phyloP scores from a whole-genome alignment of 2,797 vertebrate species.

The Tragelaphus oryx region DNA sequence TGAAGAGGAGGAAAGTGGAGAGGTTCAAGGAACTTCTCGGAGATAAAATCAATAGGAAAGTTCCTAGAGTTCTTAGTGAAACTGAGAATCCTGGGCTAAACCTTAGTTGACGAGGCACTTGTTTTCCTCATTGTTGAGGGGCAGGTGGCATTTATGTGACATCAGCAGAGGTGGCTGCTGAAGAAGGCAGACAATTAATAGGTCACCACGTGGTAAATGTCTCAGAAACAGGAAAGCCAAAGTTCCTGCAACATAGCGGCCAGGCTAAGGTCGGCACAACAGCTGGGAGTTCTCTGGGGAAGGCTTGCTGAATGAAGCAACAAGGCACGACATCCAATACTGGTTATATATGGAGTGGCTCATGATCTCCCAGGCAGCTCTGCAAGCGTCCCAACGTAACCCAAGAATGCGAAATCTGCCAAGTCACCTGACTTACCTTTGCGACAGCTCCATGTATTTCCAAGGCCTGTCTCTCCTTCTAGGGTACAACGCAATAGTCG shows the following conservation, averaged over 20 bases:
- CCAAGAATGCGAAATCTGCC: not conserved
- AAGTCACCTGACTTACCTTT: constrained; percentile 39
- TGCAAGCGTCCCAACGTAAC: constrained; percentile 1
- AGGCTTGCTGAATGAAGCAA: constrained; percentile 47
- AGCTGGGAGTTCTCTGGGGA: constrained; percentile 59
- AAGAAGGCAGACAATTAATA: constrained; percentile 36
- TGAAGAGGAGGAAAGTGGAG: not conserved
- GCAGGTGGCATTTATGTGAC: constrained; percentile 51
- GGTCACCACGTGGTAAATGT: not conserved
- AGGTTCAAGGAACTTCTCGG: not conserved
- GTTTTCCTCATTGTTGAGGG: not conserved
- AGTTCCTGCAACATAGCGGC: not conserved
- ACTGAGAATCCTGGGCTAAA: not conserved
- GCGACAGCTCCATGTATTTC: not conserved
- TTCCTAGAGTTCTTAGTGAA: not conserved
- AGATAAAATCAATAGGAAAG: not conserved
- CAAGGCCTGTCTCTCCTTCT: not conserved
- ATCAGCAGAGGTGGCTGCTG: constrained; percentile 40
- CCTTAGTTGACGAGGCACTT: not conserved
- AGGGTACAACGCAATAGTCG: not conserved
- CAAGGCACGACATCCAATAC: constrained; percentile 36
- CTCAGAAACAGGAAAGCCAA: constrained; percentile 42
- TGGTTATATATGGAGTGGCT: constrained; percentile 46
- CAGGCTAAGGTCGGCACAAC: constrained; percentile 26
- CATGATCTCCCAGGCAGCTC: constrained; percentile 44